Percentiles rank a stretch among this genome's conserved stretches.
Evolutionary conservation across 2,888 invertebrate genomes (phyloP).

Genomic region (Acleris holmiana): DNA sequence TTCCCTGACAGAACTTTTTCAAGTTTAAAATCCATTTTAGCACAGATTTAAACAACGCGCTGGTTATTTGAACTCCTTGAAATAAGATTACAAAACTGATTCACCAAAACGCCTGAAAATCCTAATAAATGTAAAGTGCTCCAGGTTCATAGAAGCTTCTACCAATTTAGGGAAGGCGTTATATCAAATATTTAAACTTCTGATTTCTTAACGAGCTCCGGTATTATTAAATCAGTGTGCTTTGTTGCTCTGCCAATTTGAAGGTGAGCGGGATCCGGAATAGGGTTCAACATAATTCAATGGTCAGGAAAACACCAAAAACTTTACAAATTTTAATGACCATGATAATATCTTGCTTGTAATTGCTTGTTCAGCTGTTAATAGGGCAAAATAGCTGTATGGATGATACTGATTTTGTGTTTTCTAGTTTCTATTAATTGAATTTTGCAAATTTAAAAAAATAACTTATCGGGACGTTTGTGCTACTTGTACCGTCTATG

Average conservation of each 20-base stretch:
- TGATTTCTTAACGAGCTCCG: conserved; percentile 31
- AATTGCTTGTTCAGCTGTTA: too few species aligned
- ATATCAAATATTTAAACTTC: conserved; percentile 36
- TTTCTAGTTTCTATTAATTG: too few species aligned
- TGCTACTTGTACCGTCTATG: too few species aligned
- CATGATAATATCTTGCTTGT: too few species aligned
- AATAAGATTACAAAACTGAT: conserved; percentile 17
- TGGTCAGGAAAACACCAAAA: background rate
- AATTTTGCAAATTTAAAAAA: too few species aligned
- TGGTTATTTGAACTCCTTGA: background rate
- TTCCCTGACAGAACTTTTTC: too few species aligned
- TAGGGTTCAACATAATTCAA: too few species aligned
- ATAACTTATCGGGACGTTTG: too few species aligned
- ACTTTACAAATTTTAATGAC: background rate
- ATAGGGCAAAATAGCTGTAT: too few species aligned
- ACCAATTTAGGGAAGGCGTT: conserved; percentile 29
- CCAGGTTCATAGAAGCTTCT: conserved; percentile 23
- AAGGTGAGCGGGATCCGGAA: background rate
- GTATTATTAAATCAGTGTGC: conserved; percentile 29
- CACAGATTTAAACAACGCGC: background rate
- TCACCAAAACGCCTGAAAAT: conserved; percentile 10
- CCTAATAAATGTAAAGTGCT: conserved; percentile 31
- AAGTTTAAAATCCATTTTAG: too few species aligned
- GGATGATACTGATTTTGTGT: too few species aligned
- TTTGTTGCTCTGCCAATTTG: conserved; percentile 17